These are phyloP conservation scores for Brachypalpus laphriformis DNA, from an alignment of 2,888 invertebrate species.

Conservation along the genomic window DNA sequence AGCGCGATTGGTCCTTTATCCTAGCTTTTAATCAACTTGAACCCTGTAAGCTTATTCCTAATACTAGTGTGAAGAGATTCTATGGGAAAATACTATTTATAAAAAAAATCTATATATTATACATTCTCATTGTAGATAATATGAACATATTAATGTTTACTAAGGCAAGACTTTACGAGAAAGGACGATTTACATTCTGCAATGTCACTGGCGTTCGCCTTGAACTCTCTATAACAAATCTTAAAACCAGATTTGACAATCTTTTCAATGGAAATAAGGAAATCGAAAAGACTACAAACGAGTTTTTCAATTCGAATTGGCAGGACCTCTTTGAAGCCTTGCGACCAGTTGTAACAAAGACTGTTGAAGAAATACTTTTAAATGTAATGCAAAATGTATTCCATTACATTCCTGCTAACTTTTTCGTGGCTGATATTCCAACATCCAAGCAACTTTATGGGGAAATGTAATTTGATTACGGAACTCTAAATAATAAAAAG, in stretches of 20 bases:
- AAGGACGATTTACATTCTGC: slow-evolving; percentile 86
- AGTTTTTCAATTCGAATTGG: slow-evolving; percentile 90
- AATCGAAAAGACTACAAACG: slow-evolving; percentile 88
- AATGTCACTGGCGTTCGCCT: slow-evolving; percentile 87
- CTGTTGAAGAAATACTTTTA: slow-evolving; percentile 87
- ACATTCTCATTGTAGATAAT: slow-evolving; percentile 83
- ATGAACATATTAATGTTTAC: slow-evolving; percentile 86
- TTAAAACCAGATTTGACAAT: slow-evolving; percentile 87
- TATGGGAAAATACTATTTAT: no score
- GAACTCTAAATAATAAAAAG: background rate
- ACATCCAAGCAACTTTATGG: slow-evolving; percentile 78
- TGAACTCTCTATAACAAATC: slow-evolving; percentile 86
- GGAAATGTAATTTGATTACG: slow-evolving; percentile 35
- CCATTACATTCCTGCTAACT: slow-evolving; percentile 87
- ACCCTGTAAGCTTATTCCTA: no score
- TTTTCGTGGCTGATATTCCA: slow-evolving; percentile 86
- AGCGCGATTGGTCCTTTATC: no score
- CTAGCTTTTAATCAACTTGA: no score
- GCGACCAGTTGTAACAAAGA: slow-evolving; percentile 86
- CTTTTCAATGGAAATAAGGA: slow-evolving; percentile 89
- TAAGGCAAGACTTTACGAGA: slow-evolving; percentile 86
- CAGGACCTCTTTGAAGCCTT: slow-evolving; percentile 87
- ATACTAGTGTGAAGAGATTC: background rate
- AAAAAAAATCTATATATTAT: no score
- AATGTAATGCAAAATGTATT: slow-evolving; percentile 86